Evolutionary conservation across 92 coral and sea anemone genomes (phyloP).

Genomic region (Meandrina meandrites): DNA sequence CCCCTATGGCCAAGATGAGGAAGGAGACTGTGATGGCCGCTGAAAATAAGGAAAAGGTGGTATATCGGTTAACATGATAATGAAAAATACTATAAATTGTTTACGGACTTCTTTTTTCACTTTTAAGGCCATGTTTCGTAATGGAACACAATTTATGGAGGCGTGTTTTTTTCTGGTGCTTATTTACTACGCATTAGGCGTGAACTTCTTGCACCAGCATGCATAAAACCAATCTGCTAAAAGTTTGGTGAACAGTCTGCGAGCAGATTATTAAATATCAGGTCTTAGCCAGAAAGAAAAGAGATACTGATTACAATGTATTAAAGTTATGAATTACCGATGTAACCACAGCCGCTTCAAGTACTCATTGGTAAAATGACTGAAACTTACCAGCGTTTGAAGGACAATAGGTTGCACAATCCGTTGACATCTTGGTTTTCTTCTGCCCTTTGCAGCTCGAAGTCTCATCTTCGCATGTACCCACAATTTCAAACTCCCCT

Average conservation of each 20-base stretch:
- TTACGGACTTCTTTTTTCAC: too few species aligned
- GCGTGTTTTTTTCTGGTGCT: too few species aligned
- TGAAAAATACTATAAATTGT: too few species aligned
- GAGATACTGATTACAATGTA: too few species aligned
- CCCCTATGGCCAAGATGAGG: neutral
- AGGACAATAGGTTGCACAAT: neutral
- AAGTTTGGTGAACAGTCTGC: too few species aligned
- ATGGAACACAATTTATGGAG: too few species aligned
- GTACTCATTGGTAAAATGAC: neutral
- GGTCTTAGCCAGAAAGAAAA: too few species aligned
- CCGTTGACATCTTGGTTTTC: neutral
- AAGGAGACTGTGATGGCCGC: neutral
- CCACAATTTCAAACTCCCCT: neutral
- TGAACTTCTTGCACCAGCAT: too few species aligned
- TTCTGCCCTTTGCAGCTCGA: slow-evolving; percentile 5
- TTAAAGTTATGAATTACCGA: too few species aligned
- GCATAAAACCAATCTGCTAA: too few species aligned
- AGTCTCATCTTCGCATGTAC: neutral
- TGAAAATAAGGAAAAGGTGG: neutral
- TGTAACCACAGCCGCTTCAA: neutral
- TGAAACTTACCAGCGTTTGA: neutral
- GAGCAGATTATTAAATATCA: too few species aligned
- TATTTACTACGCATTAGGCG: too few species aligned
- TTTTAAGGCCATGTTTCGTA: neutral
- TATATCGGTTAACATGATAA: neutral